Base-by-base conservation (phyloP, 2,797 vertebrate genomes). In the Pantherophis alleghaniensis region DNA sequence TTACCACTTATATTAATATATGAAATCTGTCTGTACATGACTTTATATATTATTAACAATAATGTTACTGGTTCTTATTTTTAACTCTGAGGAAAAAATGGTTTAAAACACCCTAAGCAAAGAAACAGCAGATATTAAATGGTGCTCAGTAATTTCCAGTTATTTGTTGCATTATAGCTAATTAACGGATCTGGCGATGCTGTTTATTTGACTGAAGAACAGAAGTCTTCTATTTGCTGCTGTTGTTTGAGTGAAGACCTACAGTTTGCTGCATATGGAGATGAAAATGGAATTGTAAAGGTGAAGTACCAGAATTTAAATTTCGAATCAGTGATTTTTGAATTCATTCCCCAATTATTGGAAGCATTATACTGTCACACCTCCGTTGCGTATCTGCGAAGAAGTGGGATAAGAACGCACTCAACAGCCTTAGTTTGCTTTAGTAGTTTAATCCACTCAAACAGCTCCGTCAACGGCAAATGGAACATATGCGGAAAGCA, bases 261-360 rank as follows among this genome's bases (percentile, higher is more conserved):
- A 63, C 96, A 97, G 53, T 96, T 97, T 26, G 97, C 98, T 87
- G 98, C 96, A 1, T 97, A 98, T 94, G 99, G 99, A 88, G 97
- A 97, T 28, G 98, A 98, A 86, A 97, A 97, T 47, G 99, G 99
- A 92, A 96, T 96, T 22, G 95, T 99, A 79, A 96, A 98, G 99
- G 98, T 98, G 98, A 88, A 93, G 95, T 96, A 24, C 2, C 20
- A 83, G 20, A 94, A 32, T n/a, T 7, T 61, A 7, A 42, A 66
- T 79, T 86, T 4, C 93, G 18, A 0, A 92, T 90, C 42, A 74
- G 9, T 88, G 5, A 42, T 28, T 88, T 37, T 20, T 51, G 24
- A 6, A 79, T 92, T 53, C 7, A 10, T 61, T 86, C 4, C 18
- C 57, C 28, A 9, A 79, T 37, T 18, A 5, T 88, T 59, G 51